Evolutionary conservation across 2,888 invertebrate species (phyloP).

Genomic region (Chrysotoxum bicinctum): DNA sequence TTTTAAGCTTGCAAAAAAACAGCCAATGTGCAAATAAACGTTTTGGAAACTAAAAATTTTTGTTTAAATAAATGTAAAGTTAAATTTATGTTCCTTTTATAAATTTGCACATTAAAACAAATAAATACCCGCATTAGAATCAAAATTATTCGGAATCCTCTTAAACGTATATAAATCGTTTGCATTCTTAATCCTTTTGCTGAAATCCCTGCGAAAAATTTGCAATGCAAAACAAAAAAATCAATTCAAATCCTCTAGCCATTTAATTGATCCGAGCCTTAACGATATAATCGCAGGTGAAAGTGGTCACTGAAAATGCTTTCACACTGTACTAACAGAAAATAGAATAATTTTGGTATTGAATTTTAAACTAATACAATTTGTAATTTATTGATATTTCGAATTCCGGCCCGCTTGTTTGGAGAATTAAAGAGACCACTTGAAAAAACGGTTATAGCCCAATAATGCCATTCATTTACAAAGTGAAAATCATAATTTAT

Average conservation of each 20-base stretch:
- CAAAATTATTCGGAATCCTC: neutral
- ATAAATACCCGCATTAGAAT: neutral
- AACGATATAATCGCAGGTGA: neutral
- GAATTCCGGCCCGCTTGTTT: neutral
- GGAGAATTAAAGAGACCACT: neutral
- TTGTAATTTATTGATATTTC: neutral
- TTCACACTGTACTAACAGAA: neutral
- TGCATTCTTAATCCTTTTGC: neutral
- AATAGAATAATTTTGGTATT: neutral
- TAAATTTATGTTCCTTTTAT: too few relatives aligned
- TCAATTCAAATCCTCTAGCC: neutral
- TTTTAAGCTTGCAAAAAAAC: too few relatives aligned
- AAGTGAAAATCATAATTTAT: slow-evolving; percentile 1
- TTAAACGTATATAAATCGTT: neutral
- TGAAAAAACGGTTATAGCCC: neutral
- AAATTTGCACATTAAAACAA: too few relatives aligned
- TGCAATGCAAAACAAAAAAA: neutral
- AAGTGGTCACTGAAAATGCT: neutral
- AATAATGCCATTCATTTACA: neutral
- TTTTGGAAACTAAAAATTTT: too few relatives aligned
- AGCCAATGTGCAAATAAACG: too few relatives aligned
- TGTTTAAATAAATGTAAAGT: too few relatives aligned
- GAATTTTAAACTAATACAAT: neutral
- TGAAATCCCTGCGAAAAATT: neutral
- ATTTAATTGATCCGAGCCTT: neutral